Evolutionary conservation across 2,888 invertebrate species (phyloP), one percentile per base, ranked within the genome.

Genomic region (Leptogaster cylindrica): DNA sequence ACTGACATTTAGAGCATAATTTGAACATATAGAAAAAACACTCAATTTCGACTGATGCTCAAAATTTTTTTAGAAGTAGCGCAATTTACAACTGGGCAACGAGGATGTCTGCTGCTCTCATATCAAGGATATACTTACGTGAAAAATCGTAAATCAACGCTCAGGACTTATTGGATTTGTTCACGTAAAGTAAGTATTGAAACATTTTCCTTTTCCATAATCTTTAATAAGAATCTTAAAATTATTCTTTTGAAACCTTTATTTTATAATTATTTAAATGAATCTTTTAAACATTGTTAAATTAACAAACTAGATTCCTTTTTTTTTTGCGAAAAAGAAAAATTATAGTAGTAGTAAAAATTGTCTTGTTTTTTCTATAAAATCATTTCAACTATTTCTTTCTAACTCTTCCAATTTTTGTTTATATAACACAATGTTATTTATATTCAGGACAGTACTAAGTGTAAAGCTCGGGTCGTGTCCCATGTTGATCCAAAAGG

Each of bases 81-180:
- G 2, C 73, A 73, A 63, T 81, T 81, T 70, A 75, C 75, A 7
- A 76, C 71, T n/a, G 81, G 81, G n/a, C 81, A 81, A 72, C 75
- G 81, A 10, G 80, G 80, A 48, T 76, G 80, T 44, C 76, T 75
- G 2, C 76, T 81, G 14, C 70, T 81, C 16, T 70, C 76, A 3
- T 72, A 76, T 67, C 70, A 76, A 4, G 75, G 78, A 36, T 78
- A 77, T 64, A 78, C 77, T 66, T 81, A 77, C 72, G 80, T 81
- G 1, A 80, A 78, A 70, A 81, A 81, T 74, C 78, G 81, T 14
- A 73, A 76, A 68, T 79, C 80, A 1, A 74, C 73, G 8, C 76
- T 74, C 25, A 77, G 79, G 41, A 81, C 79, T 2, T 81, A 81
- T 71, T 81, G 81, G 81, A 79, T 81, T 48, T 81, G 81, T 71